Evolutionary conservation across 2,888 invertebrate species (phyloP).

Genomic region (Amphipyra tragopoginis): DNA sequence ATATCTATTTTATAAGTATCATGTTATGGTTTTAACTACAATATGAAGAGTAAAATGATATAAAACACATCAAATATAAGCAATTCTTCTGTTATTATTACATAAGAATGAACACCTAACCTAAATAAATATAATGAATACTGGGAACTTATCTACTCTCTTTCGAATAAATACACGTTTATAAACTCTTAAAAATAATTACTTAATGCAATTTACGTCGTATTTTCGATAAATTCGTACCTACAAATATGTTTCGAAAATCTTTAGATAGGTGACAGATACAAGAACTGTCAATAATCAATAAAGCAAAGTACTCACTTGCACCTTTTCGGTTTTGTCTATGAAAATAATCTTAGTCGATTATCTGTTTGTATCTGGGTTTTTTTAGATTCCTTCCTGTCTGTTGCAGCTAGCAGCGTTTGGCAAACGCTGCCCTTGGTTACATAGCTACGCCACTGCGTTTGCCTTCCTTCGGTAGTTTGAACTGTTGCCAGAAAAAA

Average conservation of each 20-base stretch:
- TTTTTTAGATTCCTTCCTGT: no score
- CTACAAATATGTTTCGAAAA: slow-evolving; percentile 68
- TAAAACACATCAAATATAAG: slow-evolving; percentile 58
- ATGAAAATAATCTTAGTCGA: slow-evolving; percentile 11
- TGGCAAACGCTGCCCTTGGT: no score
- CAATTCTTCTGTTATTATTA: slow-evolving; percentile 83
- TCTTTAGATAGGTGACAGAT: slow-evolving; percentile 67
- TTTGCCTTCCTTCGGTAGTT: no score
- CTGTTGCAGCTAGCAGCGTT: no score
- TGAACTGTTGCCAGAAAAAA: no score
- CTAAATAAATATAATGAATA: slow-evolving; percentile 68
- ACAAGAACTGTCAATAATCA: slow-evolving; percentile 63
- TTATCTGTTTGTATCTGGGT: no score
- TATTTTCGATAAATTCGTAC: slow-evolving; percentile 70
- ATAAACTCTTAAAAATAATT: slow-evolving; percentile 31
- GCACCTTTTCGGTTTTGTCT: slow-evolving; percentile 30
- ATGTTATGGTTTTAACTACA: not conserved
- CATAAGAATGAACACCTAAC: slow-evolving; percentile 87
- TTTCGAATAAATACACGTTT: slow-evolving; percentile 16
- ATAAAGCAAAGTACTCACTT: slow-evolving; percentile 4
- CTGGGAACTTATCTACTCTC: slow-evolving; percentile 5
- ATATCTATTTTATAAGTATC: slow-evolving; percentile 2
- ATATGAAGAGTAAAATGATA: slow-evolving; percentile 20
- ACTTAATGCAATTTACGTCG: slow-evolving; percentile 57
- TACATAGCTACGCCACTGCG: no score